Conservation (phyloP, 2,888 invertebrate genomes). For the Diploptera punctata region DNA sequence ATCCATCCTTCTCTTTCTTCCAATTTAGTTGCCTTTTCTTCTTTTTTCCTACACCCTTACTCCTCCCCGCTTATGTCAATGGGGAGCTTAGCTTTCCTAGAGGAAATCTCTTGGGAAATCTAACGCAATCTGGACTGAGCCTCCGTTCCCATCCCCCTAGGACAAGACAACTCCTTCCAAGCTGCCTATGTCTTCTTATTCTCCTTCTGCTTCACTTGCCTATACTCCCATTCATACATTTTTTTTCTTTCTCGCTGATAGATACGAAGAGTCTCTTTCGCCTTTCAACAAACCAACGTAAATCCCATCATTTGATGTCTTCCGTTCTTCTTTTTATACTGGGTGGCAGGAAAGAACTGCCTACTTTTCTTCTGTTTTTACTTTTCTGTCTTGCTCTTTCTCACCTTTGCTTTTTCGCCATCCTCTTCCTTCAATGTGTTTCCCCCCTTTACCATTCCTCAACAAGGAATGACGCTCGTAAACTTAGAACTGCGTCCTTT, state of each 20-base stretch:
- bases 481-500: background rate
- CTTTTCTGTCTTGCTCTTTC: background rate
- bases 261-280: constrained; percentile 11
- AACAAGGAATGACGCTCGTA: background rate
- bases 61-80: constrained; percentile 37
- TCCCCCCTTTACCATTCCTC: background rate
- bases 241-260: background rate
- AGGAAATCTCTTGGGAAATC: constrained; percentile 39
- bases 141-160: constrained; percentile 32
- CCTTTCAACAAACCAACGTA: constrained; percentile 28
- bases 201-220: constrained; percentile 2
- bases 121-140: constrained; percentile 42
- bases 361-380: background rate
- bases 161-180: constrained; percentile 23
- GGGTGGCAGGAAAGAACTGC: background rate
- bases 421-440: background rate
- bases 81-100: constrained; percentile 34
- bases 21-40: background rate
- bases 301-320: constrained; percentile 36
- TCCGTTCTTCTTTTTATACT: background rate
- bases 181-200: constrained; percentile 5
- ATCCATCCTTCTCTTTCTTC: constrained; percentile 7
- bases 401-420: background rate
- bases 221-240: constrained; percentile 5
- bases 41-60: background rate